phyloP scores from a whole-genome alignment of 2,888 invertebrate species.

The Noctua pronuba region DNA sequence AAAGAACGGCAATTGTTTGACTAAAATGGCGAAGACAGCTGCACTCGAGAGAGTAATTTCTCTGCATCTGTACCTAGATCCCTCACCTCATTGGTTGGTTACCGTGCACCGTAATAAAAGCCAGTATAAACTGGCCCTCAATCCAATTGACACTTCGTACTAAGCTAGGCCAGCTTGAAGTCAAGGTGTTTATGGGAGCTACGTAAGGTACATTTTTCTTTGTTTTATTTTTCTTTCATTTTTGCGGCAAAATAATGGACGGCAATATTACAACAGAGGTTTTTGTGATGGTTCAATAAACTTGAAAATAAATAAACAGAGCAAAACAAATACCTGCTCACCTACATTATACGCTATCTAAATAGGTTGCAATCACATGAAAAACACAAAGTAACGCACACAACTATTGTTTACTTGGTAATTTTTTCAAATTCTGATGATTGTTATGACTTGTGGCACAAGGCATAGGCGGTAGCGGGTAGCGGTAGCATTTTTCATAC shows the following conservation, averaged over 20 bases:
- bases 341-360: slow-evolving; percentile 40
- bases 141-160: background rate
- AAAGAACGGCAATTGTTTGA: background rate
- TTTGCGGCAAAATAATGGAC: background rate
- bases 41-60: background rate
- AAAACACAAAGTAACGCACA: background rate
- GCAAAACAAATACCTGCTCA: slow-evolving; percentile 21
- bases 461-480: background rate
- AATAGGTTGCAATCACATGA: slow-evolving; percentile 24
- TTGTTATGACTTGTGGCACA: background rate
- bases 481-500: background rate
- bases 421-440: background rate
- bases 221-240: background rate
- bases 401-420: slow-evolving; percentile 14
- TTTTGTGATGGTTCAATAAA: slow-evolving; percentile 28
- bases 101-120: background rate
- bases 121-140: background rate
- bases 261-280: background rate
- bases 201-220: too few species aligned
- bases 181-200: background rate
- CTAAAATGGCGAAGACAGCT: background rate
- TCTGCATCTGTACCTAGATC: background rate
- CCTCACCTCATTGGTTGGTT: too few species aligned
- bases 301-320: background rate
- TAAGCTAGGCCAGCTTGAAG: background rate